Percentiles rank a stretch among this genome's conserved stretches.
Evolutionary conservation across 2,888 invertebrate genomes (phyloP).

Genomic region (Leucozona laternaria): DNA sequence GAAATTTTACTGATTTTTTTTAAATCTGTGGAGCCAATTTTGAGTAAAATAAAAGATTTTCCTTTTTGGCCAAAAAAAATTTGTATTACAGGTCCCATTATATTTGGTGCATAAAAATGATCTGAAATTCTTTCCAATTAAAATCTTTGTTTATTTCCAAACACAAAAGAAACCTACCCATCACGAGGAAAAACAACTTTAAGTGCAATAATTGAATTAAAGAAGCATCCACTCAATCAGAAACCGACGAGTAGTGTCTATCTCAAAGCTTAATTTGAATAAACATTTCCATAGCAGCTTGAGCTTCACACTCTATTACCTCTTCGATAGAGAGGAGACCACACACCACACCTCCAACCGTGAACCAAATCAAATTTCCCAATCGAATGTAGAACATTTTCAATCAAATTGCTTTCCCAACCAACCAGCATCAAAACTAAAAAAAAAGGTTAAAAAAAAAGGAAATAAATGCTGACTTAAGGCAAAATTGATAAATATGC

Average conservation of each 20-base stretch:
- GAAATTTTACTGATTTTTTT: too few relatives aligned
- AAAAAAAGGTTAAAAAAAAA: neutral
- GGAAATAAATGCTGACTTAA: neutral
- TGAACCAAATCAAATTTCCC: neutral
- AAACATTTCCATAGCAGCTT: neutral
- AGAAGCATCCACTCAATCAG: slow-evolving; percentile 11
- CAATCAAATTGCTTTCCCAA: slow-evolving; percentile 24
- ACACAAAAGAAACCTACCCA: neutral
- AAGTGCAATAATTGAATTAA: slow-evolving; percentile 22
- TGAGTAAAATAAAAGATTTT: too few relatives aligned
- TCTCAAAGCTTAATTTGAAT: neutral
- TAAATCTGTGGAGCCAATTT: too few relatives aligned
- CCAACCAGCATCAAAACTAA: neutral
- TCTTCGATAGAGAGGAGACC: neutral
- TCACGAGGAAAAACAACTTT: neutral
- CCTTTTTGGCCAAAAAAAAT: too few relatives aligned
- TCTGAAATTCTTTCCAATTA: neutral
- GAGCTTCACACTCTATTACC: slow-evolving; percentile 29
- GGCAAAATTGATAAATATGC: slow-evolving; percentile 27
- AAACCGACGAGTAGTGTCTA: neutral
- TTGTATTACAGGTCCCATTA: too few relatives aligned
- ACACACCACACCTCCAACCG: neutral
- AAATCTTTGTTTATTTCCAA: neutral
- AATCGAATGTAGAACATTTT: slow-evolving; percentile 30
- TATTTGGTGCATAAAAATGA: neutral